phyloP scores from a whole-genome alignment of 2,113 vertebrate species.

The Polypterus senegalus region DNA sequence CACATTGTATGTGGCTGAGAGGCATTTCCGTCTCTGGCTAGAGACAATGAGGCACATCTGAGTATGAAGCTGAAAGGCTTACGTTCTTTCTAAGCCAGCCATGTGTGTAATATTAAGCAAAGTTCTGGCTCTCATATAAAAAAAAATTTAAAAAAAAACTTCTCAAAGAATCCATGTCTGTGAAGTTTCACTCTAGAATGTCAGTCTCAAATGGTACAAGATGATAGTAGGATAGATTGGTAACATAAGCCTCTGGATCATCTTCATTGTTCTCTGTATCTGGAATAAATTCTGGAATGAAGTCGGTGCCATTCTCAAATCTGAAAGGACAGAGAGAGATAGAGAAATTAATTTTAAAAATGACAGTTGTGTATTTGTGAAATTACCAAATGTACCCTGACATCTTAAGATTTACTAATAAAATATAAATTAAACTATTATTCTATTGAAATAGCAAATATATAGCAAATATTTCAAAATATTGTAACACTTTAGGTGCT shows the following conservation, averaged over 20 bases:
- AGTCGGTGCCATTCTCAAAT: constrained; percentile 72
- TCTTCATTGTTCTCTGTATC: constrained; percentile 66
- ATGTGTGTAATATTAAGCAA: too few relatives aligned
- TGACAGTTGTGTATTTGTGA: not conserved
- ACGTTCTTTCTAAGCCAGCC: too few relatives aligned
- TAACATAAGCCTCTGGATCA: constrained; percentile 81
- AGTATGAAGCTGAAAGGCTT: too few relatives aligned
- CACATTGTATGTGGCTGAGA: too few relatives aligned
- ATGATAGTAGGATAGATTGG: constrained; percentile 93
- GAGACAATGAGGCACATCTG: too few relatives aligned
- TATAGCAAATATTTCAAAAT: not conserved
- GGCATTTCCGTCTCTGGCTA: too few relatives aligned
- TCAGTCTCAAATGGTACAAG: constrained; percentile 92
- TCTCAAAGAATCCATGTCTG: too few relatives aligned
- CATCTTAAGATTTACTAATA: constrained; percentile 1
- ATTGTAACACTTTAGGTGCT: too few relatives aligned
- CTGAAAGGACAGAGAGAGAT: constrained; percentile 36
- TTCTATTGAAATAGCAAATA: constrained; percentile 4
- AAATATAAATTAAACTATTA: constrained; percentile 5
- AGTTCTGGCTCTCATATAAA: not conserved
- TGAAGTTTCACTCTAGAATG: constrained; percentile 73
- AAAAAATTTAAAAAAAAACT: too few relatives aligned
- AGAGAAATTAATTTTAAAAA: not conserved
- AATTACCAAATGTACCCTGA: not conserved
- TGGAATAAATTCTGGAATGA: constrained; percentile 61